Evolutionary conservation across 2,113 vertebrate species (phyloP).

Genomic region (Rhinopomastus cyanomelas): DNA sequence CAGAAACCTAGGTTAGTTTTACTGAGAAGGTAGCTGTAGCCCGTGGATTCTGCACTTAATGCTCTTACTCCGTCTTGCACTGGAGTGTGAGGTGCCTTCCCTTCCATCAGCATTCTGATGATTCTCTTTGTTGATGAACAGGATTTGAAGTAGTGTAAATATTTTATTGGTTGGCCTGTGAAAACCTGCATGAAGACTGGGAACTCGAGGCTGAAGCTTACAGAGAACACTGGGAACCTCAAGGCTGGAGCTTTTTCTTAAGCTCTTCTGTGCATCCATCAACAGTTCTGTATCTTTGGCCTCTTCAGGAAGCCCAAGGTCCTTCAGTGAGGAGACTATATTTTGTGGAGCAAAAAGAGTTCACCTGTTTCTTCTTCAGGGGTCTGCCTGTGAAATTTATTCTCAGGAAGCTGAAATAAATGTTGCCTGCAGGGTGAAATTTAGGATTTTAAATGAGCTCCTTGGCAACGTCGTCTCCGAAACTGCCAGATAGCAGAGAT

Average conservation of each 20-base stretch:
- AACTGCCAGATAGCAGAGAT: neutral
- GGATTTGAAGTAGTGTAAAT: neutral
- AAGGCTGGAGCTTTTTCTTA: neutral
- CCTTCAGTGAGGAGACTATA: neutral
- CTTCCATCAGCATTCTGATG: neutral
- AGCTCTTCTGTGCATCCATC: neutral
- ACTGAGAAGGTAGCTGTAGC: neutral
- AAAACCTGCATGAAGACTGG: neutral
- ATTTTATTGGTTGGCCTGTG: neutral
- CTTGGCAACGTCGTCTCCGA: neutral
- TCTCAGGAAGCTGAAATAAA: neutral
- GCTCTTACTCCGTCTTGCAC: neutral
- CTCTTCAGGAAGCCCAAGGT: neutral
- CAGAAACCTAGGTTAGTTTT: neutral
- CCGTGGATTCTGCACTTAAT: fast-evolving
- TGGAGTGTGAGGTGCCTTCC: neutral
- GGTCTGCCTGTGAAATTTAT: neutral
- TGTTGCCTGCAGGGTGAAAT: conserved; percentile 8
- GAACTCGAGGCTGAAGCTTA: neutral
- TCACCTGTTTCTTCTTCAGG: conserved; percentile 22
- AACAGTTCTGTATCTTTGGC: neutral
- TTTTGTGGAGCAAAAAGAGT: neutral
- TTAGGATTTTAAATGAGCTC: neutral
- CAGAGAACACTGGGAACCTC: neutral
- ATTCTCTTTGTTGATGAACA: neutral